Evolutionary conservation across 2,888 invertebrate genomes (phyloP).

Genomic region (Volucella inanis): DNA sequence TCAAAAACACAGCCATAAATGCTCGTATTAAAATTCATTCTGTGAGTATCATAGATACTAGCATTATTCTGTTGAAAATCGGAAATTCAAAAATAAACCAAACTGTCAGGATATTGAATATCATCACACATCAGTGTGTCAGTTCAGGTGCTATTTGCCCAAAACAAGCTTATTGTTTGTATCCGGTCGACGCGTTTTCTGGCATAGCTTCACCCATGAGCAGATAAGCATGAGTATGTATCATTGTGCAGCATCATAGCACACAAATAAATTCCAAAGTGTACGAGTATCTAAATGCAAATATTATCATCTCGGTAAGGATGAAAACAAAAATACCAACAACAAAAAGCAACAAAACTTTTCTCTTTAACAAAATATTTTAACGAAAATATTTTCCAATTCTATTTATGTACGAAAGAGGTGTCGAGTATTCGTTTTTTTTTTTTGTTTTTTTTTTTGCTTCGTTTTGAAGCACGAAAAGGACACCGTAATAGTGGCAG

Average conservation of each 20-base stretch:
- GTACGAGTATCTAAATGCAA: conserved; percentile 18
- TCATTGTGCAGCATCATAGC: neutral
- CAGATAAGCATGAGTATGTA: neutral
- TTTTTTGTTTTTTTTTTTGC: neutral
- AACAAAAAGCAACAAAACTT: conserved; percentile 16
- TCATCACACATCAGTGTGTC: conserved; percentile 18
- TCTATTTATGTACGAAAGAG: conserved; percentile 8
- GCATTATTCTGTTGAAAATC: no score
- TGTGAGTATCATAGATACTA: no score
- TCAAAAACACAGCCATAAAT: no score
- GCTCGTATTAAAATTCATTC: no score
- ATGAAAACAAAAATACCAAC: neutral
- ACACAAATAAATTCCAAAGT: neutral
- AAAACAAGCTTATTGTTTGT: conserved; percentile 39
- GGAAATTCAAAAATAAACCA: no score
- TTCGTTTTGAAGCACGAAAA: no score
- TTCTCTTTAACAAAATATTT: conserved; percentile 26
- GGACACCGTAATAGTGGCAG: neutral
- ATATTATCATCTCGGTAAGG: conserved; percentile 13
- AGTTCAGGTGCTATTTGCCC: conserved; percentile 15
- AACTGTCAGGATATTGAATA: conserved; percentile 20
- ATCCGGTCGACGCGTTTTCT: conserved; percentile 3
- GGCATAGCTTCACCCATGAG: neutral
- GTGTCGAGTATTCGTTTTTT: neutral
- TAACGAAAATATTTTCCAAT: conserved; percentile 42